A percentile compares a stretch with the other conserved stretches of the same genome.
phyloP scores from a whole-genome alignment of 2,797 vertebrate species.

The Gallinago nigripennis region DNA sequence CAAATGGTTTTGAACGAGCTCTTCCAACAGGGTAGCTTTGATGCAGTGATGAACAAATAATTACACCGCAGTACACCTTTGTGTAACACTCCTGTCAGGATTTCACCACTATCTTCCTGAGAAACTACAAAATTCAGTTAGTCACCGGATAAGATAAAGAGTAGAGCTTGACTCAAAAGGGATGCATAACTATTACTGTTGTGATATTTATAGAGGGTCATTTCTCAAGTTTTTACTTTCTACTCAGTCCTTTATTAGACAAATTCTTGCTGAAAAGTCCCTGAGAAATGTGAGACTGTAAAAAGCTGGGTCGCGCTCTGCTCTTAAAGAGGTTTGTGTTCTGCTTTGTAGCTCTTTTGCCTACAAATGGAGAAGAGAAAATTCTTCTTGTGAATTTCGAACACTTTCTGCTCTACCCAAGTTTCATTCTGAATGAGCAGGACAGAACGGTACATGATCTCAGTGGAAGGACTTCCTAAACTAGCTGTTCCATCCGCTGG shows the following conservation, averaged over 20 bases:
- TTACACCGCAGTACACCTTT: not conserved
- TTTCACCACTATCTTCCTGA: slow-evolving; percentile 32
- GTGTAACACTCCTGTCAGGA: not conserved
- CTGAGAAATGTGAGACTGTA: not conserved
- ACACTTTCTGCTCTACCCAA: not conserved
- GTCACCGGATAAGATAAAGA: not conserved
- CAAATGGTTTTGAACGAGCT: not conserved
- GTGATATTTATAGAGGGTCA: not conserved
- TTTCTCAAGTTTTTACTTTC: not conserved
- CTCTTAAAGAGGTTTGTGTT: not conserved
- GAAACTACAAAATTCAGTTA: slow-evolving; percentile 5
- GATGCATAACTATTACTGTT: not conserved
- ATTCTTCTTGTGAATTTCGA: not conserved
- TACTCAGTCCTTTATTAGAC: not conserved
- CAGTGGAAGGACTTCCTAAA: slow-evolving; percentile 22
- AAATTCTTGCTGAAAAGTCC: slow-evolving; percentile 5
- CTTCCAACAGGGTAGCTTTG: slow-evolving; percentile 13
- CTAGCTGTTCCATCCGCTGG: not conserved
- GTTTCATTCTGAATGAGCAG: slow-evolving; percentile 33
- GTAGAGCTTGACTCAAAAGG: slow-evolving; percentile 1
- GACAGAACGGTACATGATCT: not conserved
- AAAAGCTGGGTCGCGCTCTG: not conserved
- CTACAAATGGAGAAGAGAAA: slow-evolving; percentile 59
- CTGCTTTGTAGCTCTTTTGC: not conserved
- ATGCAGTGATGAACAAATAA: not conserved